Evolutionary conservation across 2,888 invertebrate genomes (phyloP).

Genomic region (Mesorhabditis sp.): DNA sequence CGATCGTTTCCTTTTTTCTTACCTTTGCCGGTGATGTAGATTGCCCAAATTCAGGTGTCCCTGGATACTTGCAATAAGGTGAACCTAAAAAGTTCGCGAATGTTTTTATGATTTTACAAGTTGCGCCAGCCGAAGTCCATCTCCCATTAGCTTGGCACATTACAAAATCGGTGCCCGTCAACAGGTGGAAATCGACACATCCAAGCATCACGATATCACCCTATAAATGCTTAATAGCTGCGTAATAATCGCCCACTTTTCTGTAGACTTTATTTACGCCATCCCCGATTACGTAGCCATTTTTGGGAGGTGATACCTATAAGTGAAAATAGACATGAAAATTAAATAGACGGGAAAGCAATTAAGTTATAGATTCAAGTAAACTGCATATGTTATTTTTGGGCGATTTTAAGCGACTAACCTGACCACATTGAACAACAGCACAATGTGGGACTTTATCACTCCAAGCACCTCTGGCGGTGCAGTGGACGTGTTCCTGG

Average conservation of each 20-base stretch:
- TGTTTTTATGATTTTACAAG: conserved; percentile 22
- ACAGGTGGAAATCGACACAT: conserved; percentile 81
- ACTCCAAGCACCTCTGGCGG: conserved; percentile 46
- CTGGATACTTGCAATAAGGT: conserved; percentile 44
- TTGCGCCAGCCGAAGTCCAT: conserved; percentile 64
- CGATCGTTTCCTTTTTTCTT: not conserved
- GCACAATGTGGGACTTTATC: conserved; percentile 45
- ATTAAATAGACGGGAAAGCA: no score
- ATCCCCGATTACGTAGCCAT: conserved; percentile 37
- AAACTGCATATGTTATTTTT: no score
- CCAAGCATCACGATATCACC: conserved; percentile 82
- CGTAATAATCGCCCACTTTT: conserved; percentile 26
- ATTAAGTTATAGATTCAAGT: no score
- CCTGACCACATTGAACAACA: conserved; percentile 31
- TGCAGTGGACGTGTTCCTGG: conserved; percentile 44
- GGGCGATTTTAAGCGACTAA: not conserved
- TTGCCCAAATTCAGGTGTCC: conserved; percentile 42
- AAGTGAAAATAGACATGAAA: no score
- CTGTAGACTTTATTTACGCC: conserved; percentile 23
- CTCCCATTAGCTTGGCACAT: conserved; percentile 82
- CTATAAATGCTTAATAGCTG: conserved; percentile 65
- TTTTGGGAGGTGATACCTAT: conserved; percentile 22
- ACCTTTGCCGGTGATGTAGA: conserved; percentile 39
- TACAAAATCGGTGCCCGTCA: conserved; percentile 83
- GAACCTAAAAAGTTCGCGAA: conserved; percentile 20